Evolutionary conservation across 2,888 invertebrate genomes (phyloP).

Genomic region (Melinaea marsaeus): DNA sequence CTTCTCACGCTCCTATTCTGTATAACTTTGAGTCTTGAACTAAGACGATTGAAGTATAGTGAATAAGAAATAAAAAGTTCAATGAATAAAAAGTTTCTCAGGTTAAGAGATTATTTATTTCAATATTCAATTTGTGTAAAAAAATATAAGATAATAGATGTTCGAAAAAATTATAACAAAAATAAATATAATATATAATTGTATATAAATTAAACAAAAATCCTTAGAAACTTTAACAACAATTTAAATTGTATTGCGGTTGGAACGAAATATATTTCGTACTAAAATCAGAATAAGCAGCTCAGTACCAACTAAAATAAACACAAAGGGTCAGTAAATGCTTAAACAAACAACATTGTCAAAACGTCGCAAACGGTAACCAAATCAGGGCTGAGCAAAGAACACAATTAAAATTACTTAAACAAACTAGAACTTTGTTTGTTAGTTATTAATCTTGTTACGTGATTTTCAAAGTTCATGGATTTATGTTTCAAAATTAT

Average conservation of each 20-base stretch:
- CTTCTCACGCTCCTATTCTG: conserved; percentile 18
- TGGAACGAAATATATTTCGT: background rate
- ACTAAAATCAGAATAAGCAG: conserved; percentile 12
- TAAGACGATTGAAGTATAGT: background rate
- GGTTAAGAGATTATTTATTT: no score
- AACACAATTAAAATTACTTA: conserved; percentile 20
- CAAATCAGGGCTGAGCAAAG: conserved; percentile 22
- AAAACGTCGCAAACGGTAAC: conserved; percentile 30
- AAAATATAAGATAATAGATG: no score
- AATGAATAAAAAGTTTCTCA: background rate
- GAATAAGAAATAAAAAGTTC: background rate
- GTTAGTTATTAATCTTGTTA: conserved; percentile 2
- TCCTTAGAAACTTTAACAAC: no score
- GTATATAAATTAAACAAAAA: no score
- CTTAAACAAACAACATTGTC: conserved; percentile 32
- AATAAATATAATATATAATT: no score
- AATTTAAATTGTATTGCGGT: background rate
- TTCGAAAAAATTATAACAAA: no score
- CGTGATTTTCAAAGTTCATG: background rate
- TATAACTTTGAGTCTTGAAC: conserved; percentile 3
- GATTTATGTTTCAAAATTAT: background rate
- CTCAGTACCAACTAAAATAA: conserved; percentile 13
- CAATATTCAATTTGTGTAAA: no score
- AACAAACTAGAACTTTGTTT: conserved; percentile 13
- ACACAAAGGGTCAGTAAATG: conserved; percentile 32